Base-by-base conservation (phyloP, 2,888 invertebrate genomes). In the Cataglyphis rosenhaueri region DNA sequence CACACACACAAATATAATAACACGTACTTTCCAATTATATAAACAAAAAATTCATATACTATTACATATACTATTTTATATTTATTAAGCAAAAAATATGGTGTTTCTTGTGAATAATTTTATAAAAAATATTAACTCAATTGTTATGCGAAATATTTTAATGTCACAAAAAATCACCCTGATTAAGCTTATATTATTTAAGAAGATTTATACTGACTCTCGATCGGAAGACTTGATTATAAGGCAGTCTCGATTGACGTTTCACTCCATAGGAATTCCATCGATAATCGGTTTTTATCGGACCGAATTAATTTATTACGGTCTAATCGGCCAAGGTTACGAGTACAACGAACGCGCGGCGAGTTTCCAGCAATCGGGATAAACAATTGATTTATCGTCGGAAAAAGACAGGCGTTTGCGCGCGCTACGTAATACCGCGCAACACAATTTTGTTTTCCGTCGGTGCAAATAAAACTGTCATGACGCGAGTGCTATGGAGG, bases 271-370 rank as follows among this genome's bases (percentile, higher is more conserved):
- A 88, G 88, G 91, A 91, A 90, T 91, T 90, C 41, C 61, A 52
- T 52, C 70, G 76, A 76, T 85, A 83, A 86, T 85, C 65, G 81
- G 18, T 84, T 85, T 86, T 88, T 84, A 89, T 89, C 85, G 89
- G 83, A 78, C 71, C 82, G 73, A 87, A 89, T 89, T 87, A 88
- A 89, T 89, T 89, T 88, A 86, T 84, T 85, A 86, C 66, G 78
- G 82, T 74, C 82, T 88, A 88, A 89, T 86, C 83, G 82, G 66
- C 66, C 57, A 76, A 83, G 81, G 65, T 65, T 59, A 88, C 68
- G 81, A 71, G 38, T 84, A 84, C 66, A 55, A 82, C 66, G 73
- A 70, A 73, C 76, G 74, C 2, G 48, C 35, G 64, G 38, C 32
- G 71, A 62, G 78, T 78, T 84, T 83, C 75, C 88, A 79, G 83